phyloP scores from a whole-genome alignment of 2,888 invertebrate species.

The Andrena bucephala region DNA sequence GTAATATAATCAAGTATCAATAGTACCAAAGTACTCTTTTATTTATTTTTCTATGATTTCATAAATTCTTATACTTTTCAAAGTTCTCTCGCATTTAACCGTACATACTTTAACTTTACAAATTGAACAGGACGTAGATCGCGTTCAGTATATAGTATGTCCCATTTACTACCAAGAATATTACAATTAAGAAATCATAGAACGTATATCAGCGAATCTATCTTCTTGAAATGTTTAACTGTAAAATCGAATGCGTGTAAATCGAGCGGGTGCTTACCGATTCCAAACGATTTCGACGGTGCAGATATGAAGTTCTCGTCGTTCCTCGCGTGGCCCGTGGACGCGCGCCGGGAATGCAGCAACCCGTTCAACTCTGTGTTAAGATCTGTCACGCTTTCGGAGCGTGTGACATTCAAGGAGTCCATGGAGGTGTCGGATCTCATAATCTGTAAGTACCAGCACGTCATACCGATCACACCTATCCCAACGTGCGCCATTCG shows the following conservation, averaged over 20 bases:
- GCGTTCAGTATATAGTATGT: neutral
- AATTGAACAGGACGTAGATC: neutral
- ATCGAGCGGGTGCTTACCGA: constrained; percentile 89
- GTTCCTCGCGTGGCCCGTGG: constrained; percentile 79
- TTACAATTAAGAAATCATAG: constrained; percentile 68
- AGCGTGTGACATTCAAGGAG: constrained; percentile 91
- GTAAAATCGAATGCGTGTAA: constrained; percentile 6
- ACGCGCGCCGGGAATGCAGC: constrained; percentile 79
- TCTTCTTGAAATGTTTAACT: constrained; percentile 15
- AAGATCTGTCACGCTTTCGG: constrained; percentile 94
- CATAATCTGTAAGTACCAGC: constrained; percentile 88
- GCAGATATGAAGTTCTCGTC: constrained; percentile 85
- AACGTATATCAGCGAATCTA: constrained; percentile 42
- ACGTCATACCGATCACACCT: neutral
- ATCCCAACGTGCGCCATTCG: no score
- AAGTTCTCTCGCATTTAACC: neutral
- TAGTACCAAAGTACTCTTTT: constrained; percentile 3
- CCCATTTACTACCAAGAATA: neutral
- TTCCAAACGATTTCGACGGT: constrained; percentile 92
- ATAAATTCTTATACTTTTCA: constrained; percentile 38
- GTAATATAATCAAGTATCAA: constrained; percentile 19
- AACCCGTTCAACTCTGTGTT: constrained; percentile 88
- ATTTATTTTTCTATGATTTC: constrained; percentile 66
- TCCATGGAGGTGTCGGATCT: constrained; percentile 93
- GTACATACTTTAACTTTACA: neutral